Percentiles rank a stretch among this genome's conserved stretches.
phyloP scores from a whole-genome alignment of 2,797 vertebrate species.

The Mycteria americana region DNA sequence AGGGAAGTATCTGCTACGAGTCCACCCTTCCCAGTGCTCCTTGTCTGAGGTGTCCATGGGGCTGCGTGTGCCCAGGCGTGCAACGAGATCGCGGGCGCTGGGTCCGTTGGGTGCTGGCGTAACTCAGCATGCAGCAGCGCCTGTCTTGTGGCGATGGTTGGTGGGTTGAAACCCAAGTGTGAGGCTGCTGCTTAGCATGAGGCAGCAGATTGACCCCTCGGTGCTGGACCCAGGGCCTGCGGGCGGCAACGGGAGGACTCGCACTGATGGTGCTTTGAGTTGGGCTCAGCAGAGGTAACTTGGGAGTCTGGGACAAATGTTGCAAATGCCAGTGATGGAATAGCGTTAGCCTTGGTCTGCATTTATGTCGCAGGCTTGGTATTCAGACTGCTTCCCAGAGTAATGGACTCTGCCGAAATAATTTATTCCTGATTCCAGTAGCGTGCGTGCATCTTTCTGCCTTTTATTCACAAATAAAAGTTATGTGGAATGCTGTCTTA shows the following conservation, averaged over 20 bases:
- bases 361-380: constrained; percentile 31
- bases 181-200: background rate
- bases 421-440: constrained; percentile 45
- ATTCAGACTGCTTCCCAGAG: constrained; percentile 27
- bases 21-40: background rate
- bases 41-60: background rate
- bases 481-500: constrained; percentile 29
- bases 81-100: accelerated
- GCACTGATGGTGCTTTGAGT: accelerated
- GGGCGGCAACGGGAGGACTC: background rate
- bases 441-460: constrained; percentile 1
- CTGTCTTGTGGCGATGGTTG: accelerated
- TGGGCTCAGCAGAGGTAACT: background rate
- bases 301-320: background rate
- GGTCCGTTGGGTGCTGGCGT: background rate
- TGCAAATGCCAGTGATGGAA: background rate
- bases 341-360: background rate
- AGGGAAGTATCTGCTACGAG: background rate
- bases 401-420: constrained; percentile 43
- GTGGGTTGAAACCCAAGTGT: background rate
- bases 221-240: background rate
- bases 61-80: background rate
- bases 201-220: background rate
- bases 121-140: accelerated
- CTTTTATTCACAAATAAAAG: constrained; percentile 53